phyloP scores from a whole-genome alignment of 2,113 vertebrate species.

The Coptodon bakossiorum region DNA sequence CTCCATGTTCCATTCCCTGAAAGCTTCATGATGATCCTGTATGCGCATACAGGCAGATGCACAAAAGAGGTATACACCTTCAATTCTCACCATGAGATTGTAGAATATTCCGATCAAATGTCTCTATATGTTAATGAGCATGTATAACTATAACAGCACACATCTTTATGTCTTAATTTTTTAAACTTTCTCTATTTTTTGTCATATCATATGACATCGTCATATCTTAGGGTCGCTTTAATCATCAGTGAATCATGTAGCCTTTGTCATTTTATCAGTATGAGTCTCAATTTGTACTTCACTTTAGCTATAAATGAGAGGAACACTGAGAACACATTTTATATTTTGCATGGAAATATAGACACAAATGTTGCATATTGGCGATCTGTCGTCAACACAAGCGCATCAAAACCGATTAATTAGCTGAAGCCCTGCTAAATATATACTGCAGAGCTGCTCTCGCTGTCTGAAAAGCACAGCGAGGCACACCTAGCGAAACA shows the following conservation, averaged over 20 bases:
- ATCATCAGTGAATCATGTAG: neutral
- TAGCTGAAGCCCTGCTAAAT: neutral
- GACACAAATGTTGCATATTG: neutral
- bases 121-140: neutral
- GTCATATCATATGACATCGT: neutral
- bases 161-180: neutral
- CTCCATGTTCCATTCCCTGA: neutral
- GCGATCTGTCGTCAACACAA: neutral
- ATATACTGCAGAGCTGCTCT: neutral
- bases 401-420: neutral
- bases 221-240: neutral
- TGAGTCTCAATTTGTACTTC: neutral
- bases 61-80: neutral
- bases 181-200: neutral
- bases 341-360: neutral
- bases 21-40: neutral
- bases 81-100: neutral
- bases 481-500: neutral
- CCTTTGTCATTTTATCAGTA: neutral
- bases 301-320: neutral
- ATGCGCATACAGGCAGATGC: neutral
- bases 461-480: neutral
- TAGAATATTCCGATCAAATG: neutral
- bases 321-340: neutral
- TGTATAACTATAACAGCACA: neutral